Conservation (phyloP, 2,888 invertebrate genomes). For the Macrophya alboannulata region DNA sequence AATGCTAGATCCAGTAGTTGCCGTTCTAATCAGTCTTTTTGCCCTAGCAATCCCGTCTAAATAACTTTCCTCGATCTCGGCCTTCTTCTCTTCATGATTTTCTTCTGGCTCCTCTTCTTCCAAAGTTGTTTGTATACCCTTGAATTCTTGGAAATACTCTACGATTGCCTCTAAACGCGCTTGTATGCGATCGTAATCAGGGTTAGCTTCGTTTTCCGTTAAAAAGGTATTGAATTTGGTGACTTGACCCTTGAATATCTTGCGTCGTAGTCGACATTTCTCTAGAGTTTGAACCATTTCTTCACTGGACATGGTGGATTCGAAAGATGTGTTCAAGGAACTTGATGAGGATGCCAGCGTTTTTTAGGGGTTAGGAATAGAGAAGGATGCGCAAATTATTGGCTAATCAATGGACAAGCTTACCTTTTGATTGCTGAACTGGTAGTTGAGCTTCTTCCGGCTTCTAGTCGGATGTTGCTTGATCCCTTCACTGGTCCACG, state of each 20-base stretch:
- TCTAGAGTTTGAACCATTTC: no score
- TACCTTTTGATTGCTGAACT: no score
- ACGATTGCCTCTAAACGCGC: conserved; percentile 24
- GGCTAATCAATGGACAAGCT: no score
- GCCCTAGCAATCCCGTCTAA: conserved; percentile 28
- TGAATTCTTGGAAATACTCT: conserved; percentile 50
- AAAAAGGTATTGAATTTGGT: neutral
- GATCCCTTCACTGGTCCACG: no score
- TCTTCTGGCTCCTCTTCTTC: conserved; percentile 35
- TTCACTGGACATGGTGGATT: no score
- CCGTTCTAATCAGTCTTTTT: neutral
- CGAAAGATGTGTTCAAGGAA: no score
- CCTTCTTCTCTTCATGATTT: conserved; percentile 11
- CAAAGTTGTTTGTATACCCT: conserved; percentile 32
- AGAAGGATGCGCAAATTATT: no score
- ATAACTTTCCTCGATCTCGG: conserved; percentile 38
- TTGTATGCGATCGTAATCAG: conserved; percentile 20
- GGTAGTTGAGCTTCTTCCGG: no score
- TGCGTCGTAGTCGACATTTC: neutral
- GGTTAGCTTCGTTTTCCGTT: neutral
- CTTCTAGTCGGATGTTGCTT: no score
- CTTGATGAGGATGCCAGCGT: no score
- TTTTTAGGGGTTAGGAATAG: no score
- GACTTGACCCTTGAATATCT: neutral
- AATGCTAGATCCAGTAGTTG: no score